These are phyloP conservation scores for Oryzias celebensis DNA, from an alignment of 2,113 vertebrate species.

Conservation along the genomic window DNA sequence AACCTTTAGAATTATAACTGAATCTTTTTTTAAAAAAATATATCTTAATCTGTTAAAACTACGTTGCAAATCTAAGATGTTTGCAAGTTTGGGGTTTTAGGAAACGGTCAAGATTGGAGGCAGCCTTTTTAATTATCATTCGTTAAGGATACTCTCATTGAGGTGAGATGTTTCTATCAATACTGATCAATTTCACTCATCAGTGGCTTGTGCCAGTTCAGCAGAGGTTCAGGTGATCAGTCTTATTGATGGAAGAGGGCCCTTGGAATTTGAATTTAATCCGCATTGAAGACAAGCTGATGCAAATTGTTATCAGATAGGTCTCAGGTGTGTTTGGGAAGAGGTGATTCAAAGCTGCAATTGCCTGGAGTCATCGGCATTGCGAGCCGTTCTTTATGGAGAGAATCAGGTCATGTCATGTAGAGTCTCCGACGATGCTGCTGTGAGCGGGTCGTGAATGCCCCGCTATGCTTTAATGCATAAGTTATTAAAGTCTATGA, in stretches of 20 bases:
- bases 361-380: not conserved
- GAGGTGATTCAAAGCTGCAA: conserved; percentile 2
- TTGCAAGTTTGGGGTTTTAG: too few species aligned
- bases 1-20: too few species aligned
- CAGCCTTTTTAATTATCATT: conserved; percentile 1
- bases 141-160: conserved; percentile 3
- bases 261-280: conserved; percentile 34
- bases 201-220: conserved; percentile 45
- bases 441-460: conserved; percentile 1
- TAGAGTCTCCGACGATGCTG: conserved; percentile 3
- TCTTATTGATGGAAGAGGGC: conserved; percentile 43
- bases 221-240: conserved; percentile 43
- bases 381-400: not conserved
- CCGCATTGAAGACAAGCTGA: not conserved
- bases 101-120: too few species aligned
- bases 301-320: not conserved
- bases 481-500: conserved; percentile 18
- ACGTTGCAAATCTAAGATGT: too few species aligned
- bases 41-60: too few species aligned
- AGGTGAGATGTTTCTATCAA: conserved; percentile 35
- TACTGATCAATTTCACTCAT: conserved; percentile 36
- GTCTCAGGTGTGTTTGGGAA: conserved; percentile 1
- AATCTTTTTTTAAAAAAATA: too few species aligned
- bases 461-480: conserved; percentile 24
- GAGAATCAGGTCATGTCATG: conserved; percentile 4